Percentiles rank a stretch among this genome's conserved stretches.
phyloP scores from a whole-genome alignment of 2,113 vertebrate species.

The Ammodramus savannarum region DNA sequence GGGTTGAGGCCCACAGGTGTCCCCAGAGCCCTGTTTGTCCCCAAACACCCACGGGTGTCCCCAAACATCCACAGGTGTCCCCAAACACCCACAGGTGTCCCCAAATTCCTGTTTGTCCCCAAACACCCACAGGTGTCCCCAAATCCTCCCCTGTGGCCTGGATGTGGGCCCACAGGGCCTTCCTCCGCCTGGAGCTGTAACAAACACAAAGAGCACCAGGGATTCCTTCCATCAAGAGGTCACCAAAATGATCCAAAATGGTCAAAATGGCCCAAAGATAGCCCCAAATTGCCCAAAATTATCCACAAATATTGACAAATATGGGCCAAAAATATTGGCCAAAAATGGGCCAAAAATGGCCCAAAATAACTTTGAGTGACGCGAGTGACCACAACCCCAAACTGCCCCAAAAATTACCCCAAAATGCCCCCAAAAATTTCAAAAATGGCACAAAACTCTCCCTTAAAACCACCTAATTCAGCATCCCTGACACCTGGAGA shows the following conservation, averaged over 20 bases:
- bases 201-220: neutral
- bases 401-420: neutral
- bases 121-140: too few species aligned
- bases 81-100: neutral
- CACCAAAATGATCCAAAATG: neutral
- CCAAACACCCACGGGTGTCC: too few species aligned
- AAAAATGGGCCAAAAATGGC: neutral
- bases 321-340: neutral
- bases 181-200: neutral
- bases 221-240: neutral
- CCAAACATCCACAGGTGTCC: neutral
- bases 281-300: neutral
- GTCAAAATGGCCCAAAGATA: neutral
- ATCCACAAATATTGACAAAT: neutral
- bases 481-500: neutral
- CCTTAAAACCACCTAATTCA: neutral
- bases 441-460: neutral
- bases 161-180: too few species aligned
- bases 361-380: neutral
- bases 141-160: neutral
- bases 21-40: too few species aligned
- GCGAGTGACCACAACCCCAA: neutral
- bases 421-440: neutral
- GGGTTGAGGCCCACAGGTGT: neutral
- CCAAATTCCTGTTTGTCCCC: too few species aligned